These are phyloP conservation scores for Pavo muticus DNA, from an alignment of 2,113 vertebrate genomes.

Conservation along the genomic window DNA sequence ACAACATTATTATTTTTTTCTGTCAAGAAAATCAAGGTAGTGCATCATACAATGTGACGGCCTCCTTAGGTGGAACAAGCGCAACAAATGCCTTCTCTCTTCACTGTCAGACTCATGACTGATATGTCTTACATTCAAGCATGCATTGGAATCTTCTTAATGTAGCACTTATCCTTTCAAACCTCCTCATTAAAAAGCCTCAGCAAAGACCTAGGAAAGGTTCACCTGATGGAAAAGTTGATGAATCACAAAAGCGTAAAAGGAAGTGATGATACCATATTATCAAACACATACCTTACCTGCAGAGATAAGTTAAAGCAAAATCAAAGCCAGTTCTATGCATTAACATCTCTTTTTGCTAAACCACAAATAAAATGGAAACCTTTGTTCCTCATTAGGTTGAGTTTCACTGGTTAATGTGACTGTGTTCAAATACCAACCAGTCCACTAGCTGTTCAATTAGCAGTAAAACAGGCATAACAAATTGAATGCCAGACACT, in stretches of 20 bases:
- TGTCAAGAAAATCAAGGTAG: neutral
- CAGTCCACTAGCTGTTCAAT: neutral
- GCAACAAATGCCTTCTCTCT: neutral
- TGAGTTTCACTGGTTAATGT: neutral
- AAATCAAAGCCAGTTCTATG: neutral
- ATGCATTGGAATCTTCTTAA: neutral
- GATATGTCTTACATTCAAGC: neutral
- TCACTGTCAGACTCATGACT: neutral
- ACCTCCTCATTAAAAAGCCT: neutral
- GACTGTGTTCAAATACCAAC: neutral
- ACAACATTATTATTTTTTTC: neutral
- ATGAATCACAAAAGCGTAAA: neutral
- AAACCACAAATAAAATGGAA: neutral
- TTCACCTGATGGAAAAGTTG: neutral
- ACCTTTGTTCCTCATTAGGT: rapidly evolving
- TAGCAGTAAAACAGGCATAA: neutral
- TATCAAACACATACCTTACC: neutral
- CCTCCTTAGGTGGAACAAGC: neutral
- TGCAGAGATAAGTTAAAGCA: neutral
- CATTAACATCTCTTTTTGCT: neutral
- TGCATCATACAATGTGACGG: neutral
- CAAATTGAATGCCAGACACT: neutral
- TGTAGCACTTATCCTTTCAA: neutral
- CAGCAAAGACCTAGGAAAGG: neutral
- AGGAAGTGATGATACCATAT: neutral